These are phyloP conservation scores for Caenorhabditis becei DNA, from an alignment of 2,888 invertebrate genomes.

Conservation along the genomic window DNA sequence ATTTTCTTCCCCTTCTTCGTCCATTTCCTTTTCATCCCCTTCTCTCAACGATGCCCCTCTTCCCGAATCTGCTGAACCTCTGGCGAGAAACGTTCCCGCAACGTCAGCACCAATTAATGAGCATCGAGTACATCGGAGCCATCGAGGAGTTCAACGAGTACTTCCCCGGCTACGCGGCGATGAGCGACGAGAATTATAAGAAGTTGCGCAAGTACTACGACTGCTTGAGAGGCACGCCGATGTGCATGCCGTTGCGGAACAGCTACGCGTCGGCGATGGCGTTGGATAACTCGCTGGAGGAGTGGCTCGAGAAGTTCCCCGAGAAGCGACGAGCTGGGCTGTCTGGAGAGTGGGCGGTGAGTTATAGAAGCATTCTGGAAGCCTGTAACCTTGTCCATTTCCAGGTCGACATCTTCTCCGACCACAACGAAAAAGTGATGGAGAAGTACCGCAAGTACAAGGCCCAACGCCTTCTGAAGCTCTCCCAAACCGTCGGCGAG, in stretches of 20 bases:
- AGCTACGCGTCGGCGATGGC: slow-evolving; percentile 31
- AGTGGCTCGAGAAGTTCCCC: slow-evolving; percentile 24
- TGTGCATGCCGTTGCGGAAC: not conserved
- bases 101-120: slow-evolving; percentile 26
- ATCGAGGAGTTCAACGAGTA: slow-evolving; percentile 53
- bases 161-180: slow-evolving; percentile 45
- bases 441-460: slow-evolving; percentile 40
- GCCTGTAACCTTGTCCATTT: not conserved
- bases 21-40: not conserved
- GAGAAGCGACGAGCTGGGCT: slow-evolving; percentile 9
- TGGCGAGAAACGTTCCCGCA: slow-evolving; percentile 42
- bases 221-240: slow-evolving; percentile 2
- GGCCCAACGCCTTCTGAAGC: slow-evolving; percentile 18
- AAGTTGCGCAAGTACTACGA: slow-evolving; percentile 18
- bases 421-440: slow-evolving; percentile 40
- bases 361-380: not conserved
- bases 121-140: slow-evolving; percentile 30
- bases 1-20: slow-evolving; percentile 10
- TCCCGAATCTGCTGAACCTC: slow-evolving; percentile 13
- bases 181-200: slow-evolving; percentile 23
- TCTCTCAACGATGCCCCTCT: slow-evolving; percentile 6
- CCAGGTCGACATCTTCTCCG: slow-evolving; percentile 39
- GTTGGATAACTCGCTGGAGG: slow-evolving; percentile 41
- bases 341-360: slow-evolving; percentile 49
- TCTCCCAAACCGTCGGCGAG: slow-evolving; percentile 9